Conservation (phyloP, 2,888 invertebrate genomes). For the Epinotia demarniana region DNA sequence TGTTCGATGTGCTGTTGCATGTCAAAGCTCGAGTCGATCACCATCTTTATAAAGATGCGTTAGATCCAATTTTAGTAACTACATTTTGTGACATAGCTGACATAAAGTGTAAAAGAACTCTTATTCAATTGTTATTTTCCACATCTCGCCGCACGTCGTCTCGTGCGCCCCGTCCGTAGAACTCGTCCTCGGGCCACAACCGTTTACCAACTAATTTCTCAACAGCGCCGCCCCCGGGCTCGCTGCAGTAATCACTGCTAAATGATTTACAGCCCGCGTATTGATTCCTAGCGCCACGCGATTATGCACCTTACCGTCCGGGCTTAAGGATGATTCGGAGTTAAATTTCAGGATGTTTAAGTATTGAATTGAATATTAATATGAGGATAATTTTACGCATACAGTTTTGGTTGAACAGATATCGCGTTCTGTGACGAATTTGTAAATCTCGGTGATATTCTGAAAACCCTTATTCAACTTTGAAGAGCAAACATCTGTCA, state of each 20-base stretch:
- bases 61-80: too few species aligned
- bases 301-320: neutral
- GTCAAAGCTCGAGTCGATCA: too few species aligned
- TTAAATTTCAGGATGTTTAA: neutral
- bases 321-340: neutral
- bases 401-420: neutral
- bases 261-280: constrained; percentile 1
- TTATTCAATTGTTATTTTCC: neutral
- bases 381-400: neutral
- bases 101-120: too few species aligned
- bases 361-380: neutral
- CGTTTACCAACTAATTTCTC: constrained; percentile 7
- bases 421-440: neutral
- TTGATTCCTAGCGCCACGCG: neutral
- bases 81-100: too few species aligned
- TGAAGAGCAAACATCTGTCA: too few species aligned
- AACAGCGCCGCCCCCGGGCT: neutral
- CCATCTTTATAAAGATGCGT: too few species aligned
- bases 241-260: constrained; percentile 3
- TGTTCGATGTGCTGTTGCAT: too few species aligned
- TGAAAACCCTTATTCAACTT: too few species aligned
- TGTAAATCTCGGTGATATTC: neutral
- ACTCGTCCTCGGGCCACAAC: neutral
- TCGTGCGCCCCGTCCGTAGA: neutral
- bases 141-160: neutral